Conservation (phyloP, 2,888 invertebrate genomes). For the Oligia latruncula region DNA sequence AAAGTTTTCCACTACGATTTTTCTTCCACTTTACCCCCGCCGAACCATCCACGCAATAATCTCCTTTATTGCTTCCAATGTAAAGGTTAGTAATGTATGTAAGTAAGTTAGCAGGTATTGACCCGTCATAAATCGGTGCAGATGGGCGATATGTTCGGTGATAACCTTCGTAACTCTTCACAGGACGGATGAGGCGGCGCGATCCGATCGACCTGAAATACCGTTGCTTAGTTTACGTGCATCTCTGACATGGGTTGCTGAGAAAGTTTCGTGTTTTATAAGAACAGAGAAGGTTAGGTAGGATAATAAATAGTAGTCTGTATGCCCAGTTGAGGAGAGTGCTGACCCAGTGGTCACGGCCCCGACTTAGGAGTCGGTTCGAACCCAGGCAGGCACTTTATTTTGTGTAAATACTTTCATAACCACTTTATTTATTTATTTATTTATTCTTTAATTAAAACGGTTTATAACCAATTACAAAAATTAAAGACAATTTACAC, state of each 20-base stretch:
- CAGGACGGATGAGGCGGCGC: conserved; percentile 71
- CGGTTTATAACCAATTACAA: no score
- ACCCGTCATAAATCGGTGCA: conserved; percentile 79
- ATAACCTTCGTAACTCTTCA: conserved; percentile 80
- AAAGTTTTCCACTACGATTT: conserved; percentile 66
- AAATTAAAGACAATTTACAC: no score
- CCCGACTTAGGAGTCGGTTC: neutral
- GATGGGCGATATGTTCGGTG: conserved; percentile 78
- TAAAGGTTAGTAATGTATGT: conserved; percentile 46
- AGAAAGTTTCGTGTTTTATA: conserved; percentile 7
- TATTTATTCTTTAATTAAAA: no score
- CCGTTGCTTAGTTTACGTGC: conserved; percentile 58
- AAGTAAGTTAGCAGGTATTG: conserved; percentile 62
- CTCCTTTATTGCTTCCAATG: conserved; percentile 25
- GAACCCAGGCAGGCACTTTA: neutral
- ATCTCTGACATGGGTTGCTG: conserved; percentile 27
- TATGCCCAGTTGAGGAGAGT: neutral
- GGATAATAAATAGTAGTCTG: neutral
- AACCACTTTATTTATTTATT: no score
- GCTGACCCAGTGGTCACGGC: neutral
- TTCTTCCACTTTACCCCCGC: conserved; percentile 45
- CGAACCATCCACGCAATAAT: conserved; percentile 16
- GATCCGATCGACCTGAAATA: conserved; percentile 69
- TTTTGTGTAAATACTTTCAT: neutral
- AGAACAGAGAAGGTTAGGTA: neutral